These are phyloP conservation scores for Choristoneura rosaceana DNA, from an alignment of 2,888 invertebrate species.

Conservation along the genomic window DNA sequence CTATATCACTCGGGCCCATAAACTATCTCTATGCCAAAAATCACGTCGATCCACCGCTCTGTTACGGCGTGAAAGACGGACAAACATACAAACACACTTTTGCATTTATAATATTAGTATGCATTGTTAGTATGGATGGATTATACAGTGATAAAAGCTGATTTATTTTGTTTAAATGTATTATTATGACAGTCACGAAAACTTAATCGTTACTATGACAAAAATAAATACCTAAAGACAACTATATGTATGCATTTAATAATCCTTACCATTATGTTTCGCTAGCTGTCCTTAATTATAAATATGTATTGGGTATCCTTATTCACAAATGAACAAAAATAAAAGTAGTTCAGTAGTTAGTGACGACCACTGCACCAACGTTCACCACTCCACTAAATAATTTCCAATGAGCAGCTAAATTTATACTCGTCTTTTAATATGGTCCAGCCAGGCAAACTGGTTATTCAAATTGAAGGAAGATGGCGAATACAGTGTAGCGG, in stretches of 20 bases:
- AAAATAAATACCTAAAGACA: not conserved
- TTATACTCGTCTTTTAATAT: not conserved
- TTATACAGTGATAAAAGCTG: no score
- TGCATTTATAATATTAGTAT: no score
- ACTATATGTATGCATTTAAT: not conserved
- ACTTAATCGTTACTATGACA: not conserved
- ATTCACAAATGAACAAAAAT: no score
- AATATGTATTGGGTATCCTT: no score
- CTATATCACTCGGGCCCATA: no score
- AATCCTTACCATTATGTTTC: not conserved
- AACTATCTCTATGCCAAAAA: no score
- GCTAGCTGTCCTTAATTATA: not conserved
- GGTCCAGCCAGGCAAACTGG: constrained; percentile 1
- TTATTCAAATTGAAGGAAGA: not conserved
- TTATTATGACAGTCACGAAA: not conserved
- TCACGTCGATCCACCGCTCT: no score
- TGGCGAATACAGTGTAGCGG: not conserved
- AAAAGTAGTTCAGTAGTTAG: not conserved
- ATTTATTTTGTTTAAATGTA: not conserved
- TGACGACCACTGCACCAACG: not conserved
- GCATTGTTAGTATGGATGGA: no score
- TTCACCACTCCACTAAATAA: not conserved
- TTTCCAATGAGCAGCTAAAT: constrained; percentile 1
- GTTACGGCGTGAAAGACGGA: no score
- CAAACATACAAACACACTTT: no score